Conservation (phyloP, 2,797 vertebrate species). For the Macropodus opercularis region DNA sequence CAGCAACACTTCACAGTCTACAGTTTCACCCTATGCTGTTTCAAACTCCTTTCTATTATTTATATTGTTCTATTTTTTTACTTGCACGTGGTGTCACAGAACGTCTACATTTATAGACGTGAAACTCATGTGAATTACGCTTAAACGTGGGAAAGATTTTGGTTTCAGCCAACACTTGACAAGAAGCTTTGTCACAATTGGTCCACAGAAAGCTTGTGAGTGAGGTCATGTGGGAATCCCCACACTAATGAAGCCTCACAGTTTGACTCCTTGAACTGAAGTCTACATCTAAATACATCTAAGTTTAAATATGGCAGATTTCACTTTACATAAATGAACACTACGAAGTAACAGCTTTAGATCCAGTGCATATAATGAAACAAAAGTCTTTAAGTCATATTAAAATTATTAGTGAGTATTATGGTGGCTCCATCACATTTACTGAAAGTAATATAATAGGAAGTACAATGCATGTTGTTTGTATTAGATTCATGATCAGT, state of each 20-base stretch:
- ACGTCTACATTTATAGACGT: not conserved
- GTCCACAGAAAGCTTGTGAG: too few relatives aligned
- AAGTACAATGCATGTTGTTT: not conserved
- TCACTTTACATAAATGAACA: too few relatives aligned
- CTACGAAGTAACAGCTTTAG: too few relatives aligned
- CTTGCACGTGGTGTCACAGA: not conserved
- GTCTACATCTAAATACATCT: too few relatives aligned
- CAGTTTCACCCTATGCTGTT: not conserved
- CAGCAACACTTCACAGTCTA: not conserved
- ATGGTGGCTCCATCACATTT: not conserved
- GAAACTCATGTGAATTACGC: not conserved
- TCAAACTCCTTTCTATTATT: not conserved
- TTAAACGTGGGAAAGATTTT: not conserved
- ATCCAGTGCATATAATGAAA: too few relatives aligned
- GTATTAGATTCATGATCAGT: too few relatives aligned
- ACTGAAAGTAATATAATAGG: not conserved
- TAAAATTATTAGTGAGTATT: too few relatives aligned
- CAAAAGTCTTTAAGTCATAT: too few relatives aligned
- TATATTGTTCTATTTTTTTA: too few relatives aligned
- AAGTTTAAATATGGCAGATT: too few relatives aligned
- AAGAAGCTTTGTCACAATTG: too few relatives aligned
- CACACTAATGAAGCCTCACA: not conserved
- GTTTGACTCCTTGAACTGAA: not conserved
- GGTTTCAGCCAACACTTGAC: not conserved
- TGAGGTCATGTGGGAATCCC: constrained; percentile 28